Evolutionary conservation across 92 coral and sea anemone species (phyloP).

Genomic region (Meandrina meandrites): DNA sequence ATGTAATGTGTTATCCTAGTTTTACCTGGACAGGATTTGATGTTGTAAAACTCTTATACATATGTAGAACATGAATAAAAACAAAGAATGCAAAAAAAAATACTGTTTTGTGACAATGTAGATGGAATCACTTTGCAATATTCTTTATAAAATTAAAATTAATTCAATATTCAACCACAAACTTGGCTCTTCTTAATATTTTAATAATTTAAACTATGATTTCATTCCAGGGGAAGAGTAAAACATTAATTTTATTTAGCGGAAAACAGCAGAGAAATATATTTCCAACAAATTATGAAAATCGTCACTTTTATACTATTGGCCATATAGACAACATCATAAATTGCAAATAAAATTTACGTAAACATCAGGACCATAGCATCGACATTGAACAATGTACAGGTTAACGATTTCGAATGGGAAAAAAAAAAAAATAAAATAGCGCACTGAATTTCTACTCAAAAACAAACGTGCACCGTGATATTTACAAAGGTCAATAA

Average conservation of each 20-base stretch:
- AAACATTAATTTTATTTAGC: too few species aligned
- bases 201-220: neutral
- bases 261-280: neutral
- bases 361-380: too few species aligned
- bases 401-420: too few species aligned
- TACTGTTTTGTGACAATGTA: neutral
- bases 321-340: too few species aligned
- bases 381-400: too few species aligned
- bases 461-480: too few species aligned
- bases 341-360: too few species aligned
- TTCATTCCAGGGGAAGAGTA: neutral
- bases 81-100: neutral
- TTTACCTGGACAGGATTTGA: neutral
- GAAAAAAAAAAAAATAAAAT: too few species aligned
- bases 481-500: too few species aligned
- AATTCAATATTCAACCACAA: neutral
- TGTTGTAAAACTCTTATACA: neutral
- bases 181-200: neutral
- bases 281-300: neutral
- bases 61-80: neutral
- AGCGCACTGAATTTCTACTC: too few species aligned
- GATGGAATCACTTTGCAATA: neutral
- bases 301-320: neutral
- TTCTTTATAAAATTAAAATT: neutral
- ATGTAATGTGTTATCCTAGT: neutral